phyloP scores from a whole-genome alignment of 2,888 invertebrate genomes.

The Polylopha cassiicola region DNA sequence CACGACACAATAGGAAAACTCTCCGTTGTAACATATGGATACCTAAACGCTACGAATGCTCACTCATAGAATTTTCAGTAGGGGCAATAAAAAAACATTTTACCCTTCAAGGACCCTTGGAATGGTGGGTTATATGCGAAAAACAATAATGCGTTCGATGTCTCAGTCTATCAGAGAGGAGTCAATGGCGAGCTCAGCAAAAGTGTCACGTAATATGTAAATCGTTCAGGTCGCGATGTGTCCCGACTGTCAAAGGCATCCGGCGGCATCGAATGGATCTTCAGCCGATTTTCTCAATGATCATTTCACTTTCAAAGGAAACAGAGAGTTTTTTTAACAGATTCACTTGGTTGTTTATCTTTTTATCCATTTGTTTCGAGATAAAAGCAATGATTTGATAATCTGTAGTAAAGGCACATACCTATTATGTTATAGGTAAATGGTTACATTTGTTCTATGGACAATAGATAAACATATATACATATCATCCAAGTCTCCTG shows the following conservation, averaged over 20 bases:
- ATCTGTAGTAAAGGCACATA: too few relatives aligned
- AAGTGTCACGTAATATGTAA: constrained; percentile 76
- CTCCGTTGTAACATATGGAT: constrained; percentile 10
- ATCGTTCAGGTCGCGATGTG: constrained; percentile 73
- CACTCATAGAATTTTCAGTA: constrained; percentile 59
- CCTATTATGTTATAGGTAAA: too few relatives aligned
- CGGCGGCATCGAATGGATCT: constrained; percentile 55
- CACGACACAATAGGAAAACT: constrained; percentile 6
- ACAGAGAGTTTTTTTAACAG: constrained; percentile 42
- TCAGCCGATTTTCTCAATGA: constrained; percentile 59
- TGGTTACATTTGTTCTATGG: too few relatives aligned
- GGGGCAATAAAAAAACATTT: constrained; percentile 58
- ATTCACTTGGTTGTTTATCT: constrained; percentile 31
- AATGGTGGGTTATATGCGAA: constrained; percentile 53
- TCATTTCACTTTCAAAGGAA: constrained; percentile 54
- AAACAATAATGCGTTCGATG: constrained; percentile 71
- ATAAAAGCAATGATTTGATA: too few relatives aligned
- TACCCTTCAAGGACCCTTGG: constrained; percentile 45
- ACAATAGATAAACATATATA: too few relatives aligned
- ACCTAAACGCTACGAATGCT: constrained; percentile 32
- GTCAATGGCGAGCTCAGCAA: constrained; percentile 70
- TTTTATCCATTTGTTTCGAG: constrained; percentile 2
- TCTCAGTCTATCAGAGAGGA: constrained; percentile 67
- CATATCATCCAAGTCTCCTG: too few relatives aligned
- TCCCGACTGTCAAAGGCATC: constrained; percentile 70